Evolutionary conservation across 2,113 vertebrate species (phyloP).

Genomic region (Macquaria australasica): DNA sequence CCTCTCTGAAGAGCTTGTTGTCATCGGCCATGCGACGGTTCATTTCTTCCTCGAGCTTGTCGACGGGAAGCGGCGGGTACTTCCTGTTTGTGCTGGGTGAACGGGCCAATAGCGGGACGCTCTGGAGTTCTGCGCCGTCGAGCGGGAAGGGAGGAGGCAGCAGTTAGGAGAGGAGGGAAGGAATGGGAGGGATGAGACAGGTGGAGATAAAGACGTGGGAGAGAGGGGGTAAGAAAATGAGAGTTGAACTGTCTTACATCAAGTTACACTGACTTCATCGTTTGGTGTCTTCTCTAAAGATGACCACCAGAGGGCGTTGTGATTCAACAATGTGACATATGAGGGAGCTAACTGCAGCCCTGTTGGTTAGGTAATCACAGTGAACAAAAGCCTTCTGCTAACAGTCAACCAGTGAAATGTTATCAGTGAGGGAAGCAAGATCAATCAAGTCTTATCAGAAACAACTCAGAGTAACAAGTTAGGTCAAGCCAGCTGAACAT

Average conservation of each 20-base stretch:
- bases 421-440: constrained; percentile 52
- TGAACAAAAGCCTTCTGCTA: constrained; percentile 67
- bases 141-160: constrained; percentile 60
- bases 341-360: constrained; percentile 29
- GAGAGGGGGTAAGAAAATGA: constrained; percentile 30
- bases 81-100: constrained; percentile 99
- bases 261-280: constrained; percentile 27
- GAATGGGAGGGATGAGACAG: constrained; percentile 54
- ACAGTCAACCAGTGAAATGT: constrained; percentile 45
- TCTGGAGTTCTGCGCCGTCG: constrained; percentile 90
- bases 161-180: constrained; percentile 41
- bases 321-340: constrained; percentile 3
- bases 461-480: constrained; percentile 40
- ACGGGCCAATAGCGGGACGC: constrained; percentile 95
- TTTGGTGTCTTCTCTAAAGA: not conserved
- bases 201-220: constrained; percentile 56
- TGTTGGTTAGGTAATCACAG: constrained; percentile 72
- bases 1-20: constrained; percentile 98
- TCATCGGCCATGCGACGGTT: constrained; percentile 98
- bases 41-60: constrained; percentile 98
- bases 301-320: constrained; percentile 73
- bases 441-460: constrained; percentile 61
- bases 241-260: constrained; percentile 21
- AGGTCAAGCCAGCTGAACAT: constrained; percentile 19
- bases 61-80: constrained; percentile 95